Base-by-base conservation (phyloP, 1,140 invertebrate genomes). In the Eubasilissa regina region DNA sequence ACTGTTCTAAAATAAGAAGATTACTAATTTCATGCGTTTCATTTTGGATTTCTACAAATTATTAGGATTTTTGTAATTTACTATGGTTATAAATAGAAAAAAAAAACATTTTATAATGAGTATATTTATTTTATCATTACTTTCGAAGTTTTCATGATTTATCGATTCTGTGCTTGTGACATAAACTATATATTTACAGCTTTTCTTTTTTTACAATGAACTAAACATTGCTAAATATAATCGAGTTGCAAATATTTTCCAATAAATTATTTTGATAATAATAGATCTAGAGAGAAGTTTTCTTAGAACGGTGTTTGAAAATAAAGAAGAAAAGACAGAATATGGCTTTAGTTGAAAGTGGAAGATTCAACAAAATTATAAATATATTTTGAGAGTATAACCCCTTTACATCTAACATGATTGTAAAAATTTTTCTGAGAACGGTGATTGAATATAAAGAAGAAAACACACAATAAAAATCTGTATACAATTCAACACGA, bases 71-170 rank as follows among this genome's bases (percentile, higher is more conserved):
- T 35, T n/a, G n/a, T n/a, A n/a, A n/a, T n/a, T n/a, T n/a, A n/a
- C 25, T 35, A 35, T 35, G 25, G 25, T 35, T 3, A 35, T 35
- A 35, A 35, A 35, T 35, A 35, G 1, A 35, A 35, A 35, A n/a
- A n/a, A n/a, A 35, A 35, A 35, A 35, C 6, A 12, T 53, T 53
- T 74, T 74, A 74, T 56, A 56, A 74, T 74, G 1, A 74, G 25
- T 35, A 35, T 35, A 35, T 35, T 35, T 35, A 45, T 74, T 55
- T 56, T 58, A 0, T 44, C 45, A 44, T 43, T 56, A 56, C 47
- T 74, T 66, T 74, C 56, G n/a, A n/a, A 44, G 44, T 74, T 56
- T 56, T 74, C 25, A 74, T 74, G 72, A 74, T 21, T 74, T 56
- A 58, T 74, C 55, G 44, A 74, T 56, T 74, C 55, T 35, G 53